Evolutionary conservation across 2,113 vertebrate species (phyloP).

Genomic region (Istiophorus platypterus): DNA sequence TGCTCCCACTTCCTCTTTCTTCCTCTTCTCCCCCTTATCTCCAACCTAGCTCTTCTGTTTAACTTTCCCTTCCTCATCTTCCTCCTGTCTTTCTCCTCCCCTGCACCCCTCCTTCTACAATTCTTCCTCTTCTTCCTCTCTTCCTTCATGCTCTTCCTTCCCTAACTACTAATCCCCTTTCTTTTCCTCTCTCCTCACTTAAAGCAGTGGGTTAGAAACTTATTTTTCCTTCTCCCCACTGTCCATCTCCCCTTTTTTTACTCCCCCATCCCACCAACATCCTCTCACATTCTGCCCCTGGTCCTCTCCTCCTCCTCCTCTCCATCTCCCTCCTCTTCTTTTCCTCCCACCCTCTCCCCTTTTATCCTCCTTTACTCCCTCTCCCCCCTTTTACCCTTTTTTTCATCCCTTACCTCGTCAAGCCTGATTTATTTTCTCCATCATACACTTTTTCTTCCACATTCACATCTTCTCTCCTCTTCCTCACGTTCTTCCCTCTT

Average conservation of each 20-base stretch:
- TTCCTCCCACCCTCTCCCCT: neutral
- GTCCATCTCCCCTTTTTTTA: neutral
- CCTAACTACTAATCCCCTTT: neutral
- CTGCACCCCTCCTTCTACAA: neutral
- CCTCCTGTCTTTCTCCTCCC: neutral
- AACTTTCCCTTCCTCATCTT: neutral
- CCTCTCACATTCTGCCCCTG: too few relatives aligned
- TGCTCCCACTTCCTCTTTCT: too few relatives aligned
- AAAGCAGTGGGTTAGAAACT: too few relatives aligned
- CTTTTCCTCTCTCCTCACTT: neutral
- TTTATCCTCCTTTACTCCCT: neutral
- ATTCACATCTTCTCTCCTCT: neutral
- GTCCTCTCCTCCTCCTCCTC: too few relatives aligned
- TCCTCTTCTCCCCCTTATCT: too few relatives aligned
- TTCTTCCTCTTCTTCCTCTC: neutral
- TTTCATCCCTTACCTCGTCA: slow-evolving; percentile 2
- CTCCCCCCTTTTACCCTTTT: neutral
- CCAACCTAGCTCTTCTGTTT: neutral
- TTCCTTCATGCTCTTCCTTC: neutral
- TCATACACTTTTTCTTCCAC: neutral
- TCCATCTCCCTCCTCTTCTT: neutral
- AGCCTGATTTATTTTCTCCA: slow-evolving; percentile 11
- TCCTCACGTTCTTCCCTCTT: neutral
- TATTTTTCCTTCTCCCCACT: too few relatives aligned
- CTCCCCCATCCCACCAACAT: neutral